phyloP scores from a whole-genome alignment of 2,888 invertebrate genomes.

The Drosophila robusta region DNA sequence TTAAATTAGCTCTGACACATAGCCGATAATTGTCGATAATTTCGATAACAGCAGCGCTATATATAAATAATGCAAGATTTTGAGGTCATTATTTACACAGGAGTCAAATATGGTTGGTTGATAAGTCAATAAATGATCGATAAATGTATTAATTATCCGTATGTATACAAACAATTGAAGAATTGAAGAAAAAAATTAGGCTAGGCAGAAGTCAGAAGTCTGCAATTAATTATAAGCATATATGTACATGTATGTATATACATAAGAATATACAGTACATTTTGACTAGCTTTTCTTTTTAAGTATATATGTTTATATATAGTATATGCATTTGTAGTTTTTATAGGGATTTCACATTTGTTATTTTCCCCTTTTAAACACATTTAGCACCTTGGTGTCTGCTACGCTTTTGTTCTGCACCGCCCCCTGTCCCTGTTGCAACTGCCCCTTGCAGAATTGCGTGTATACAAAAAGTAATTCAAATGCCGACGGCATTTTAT shows the following conservation, averaged over 20 bases:
- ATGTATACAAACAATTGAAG: background rate
- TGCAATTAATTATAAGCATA: background rate
- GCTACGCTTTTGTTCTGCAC: slow-evolving; percentile 6
- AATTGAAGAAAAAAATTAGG: background rate
- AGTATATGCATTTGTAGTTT: background rate
- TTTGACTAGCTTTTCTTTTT: no score
- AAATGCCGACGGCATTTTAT: slow-evolving; percentile 71
- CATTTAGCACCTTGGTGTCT: slow-evolving; percentile 41
- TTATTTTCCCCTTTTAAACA: slow-evolving; percentile 2
- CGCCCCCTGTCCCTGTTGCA: slow-evolving; percentile 7
- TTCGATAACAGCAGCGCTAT: no score
- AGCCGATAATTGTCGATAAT: no score
- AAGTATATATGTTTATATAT: no score
- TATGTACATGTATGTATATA: background rate
- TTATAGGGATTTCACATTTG: background rate
- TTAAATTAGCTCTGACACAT: no score
- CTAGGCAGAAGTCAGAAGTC: background rate
- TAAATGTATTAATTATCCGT: no score
- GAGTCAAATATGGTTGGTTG: no score
- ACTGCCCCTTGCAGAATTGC: slow-evolving; percentile 12
- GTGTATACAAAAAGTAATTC: slow-evolving; percentile 36
- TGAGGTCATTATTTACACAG: no score
- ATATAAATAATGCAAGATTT: no score
- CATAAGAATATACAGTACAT: background rate
- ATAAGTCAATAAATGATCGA: background rate